Conservation (phyloP, 2,888 invertebrate species). For the Theristus sp. region DNA sequence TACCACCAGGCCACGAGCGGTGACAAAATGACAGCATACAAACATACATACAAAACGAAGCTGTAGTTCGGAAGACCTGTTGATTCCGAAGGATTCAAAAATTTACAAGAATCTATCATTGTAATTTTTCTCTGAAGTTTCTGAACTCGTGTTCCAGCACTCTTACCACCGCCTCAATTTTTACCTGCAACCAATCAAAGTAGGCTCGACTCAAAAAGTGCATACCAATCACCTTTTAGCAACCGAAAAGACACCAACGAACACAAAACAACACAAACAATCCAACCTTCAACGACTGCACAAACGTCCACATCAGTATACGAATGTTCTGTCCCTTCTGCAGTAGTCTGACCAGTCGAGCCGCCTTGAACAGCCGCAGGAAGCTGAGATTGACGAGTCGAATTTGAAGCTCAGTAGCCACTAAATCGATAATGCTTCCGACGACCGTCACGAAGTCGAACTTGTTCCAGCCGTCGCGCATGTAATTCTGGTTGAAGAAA, state of each 20-base stretch:
- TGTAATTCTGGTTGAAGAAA: slow-evolving; percentile 87
- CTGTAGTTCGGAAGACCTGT: not conserved
- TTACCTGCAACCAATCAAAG: no score
- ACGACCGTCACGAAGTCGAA: slow-evolving; percentile 99
- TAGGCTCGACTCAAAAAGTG: no score
- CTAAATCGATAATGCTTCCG: slow-evolving; percentile 95
- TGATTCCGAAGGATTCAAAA: no score
- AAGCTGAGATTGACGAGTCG: slow-evolving; percentile 97
- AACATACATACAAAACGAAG: no score
- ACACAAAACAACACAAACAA: no score
- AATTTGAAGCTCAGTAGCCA: slow-evolving; percentile 67
- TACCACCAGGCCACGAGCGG: no score
- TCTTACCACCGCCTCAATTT: no score
- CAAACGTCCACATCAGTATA: slow-evolving; percentile 98
- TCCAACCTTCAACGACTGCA: slow-evolving; percentile 98
- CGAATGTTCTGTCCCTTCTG: slow-evolving; percentile 99
- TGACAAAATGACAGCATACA: no score
- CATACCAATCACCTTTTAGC: no score
- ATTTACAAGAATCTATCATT: no score
- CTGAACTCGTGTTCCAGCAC: no score
- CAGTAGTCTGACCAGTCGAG: slow-evolving; percentile 91
- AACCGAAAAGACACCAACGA: not conserved
- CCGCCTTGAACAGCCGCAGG: slow-evolving; percentile 92
- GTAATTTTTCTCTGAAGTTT: no score
- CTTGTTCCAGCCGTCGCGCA: slow-evolving; percentile 99